Percentiles rank a stretch among this genome's conserved stretches.
Conservation (phyloP, 2,888 invertebrate genomes). For the Tethea ocularis region DNA sequence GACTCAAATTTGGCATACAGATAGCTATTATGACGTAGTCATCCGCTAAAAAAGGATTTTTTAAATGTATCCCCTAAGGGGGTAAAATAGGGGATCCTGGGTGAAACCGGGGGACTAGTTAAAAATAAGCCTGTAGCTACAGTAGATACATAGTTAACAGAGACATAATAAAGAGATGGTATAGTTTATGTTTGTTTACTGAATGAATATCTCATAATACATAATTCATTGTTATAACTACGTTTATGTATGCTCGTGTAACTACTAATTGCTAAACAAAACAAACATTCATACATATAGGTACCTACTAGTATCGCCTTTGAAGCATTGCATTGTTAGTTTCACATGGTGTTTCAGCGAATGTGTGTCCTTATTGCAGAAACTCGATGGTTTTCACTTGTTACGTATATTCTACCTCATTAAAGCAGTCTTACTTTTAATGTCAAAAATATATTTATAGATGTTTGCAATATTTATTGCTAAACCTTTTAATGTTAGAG, state of each 20-base stretch:
- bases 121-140: no score
- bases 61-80: no score
- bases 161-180: no score
- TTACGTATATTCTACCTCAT: no score
- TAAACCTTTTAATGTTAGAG: neutral
- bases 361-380: neutral
- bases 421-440: no score
- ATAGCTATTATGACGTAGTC: no score
- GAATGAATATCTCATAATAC: neutral
- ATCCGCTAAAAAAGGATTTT: no score
- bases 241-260: neutral
- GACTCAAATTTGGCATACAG: no score
- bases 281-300: neutral
- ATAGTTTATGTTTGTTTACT: neutral
- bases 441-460: no score
- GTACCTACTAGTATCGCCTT: neutral
- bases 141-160: no score
- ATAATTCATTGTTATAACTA: neutral
- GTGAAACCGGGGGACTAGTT: no score
- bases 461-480: neutral
- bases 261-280: neutral
- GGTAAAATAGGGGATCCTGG: no score
- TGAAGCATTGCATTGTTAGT: neutral
- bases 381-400: neutral
- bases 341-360: neutral